Base-by-base conservation (phyloP, 2,113 vertebrate species). In the Emydocephalus ijimae region DNA sequence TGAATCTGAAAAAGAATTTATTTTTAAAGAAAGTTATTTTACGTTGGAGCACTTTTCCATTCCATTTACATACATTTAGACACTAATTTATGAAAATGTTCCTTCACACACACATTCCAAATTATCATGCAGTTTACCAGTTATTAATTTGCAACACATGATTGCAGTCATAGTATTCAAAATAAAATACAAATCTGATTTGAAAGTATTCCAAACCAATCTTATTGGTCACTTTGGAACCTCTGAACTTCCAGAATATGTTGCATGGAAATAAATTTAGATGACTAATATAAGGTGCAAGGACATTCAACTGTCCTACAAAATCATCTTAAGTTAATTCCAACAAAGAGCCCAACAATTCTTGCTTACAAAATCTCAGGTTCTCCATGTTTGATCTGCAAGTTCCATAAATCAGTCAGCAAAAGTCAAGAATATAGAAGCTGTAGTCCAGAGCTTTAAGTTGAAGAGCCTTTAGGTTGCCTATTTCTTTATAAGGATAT, bases 221-320 rank as follows among this genome's bases (percentile, higher is more conserved):
- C 14, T 92, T 93, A 59, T 24, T 6, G 87, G 0, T 5, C 4
- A 0, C 92, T n/a, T 91, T 92, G 94, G 50, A 64, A 0, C 0
- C 91, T 5, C 1, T 11, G 88, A 89, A 95, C 64, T 5, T 91
- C 94, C 95, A 85, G 93, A 81, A 21, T 0, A 91, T 23, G n/a
- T 15, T 93, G 93, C 43, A 87, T 69, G 1, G 0, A 94, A 95
- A 88, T 90, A 29, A 92, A 92, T 52, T 90, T 45, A 87, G 87
- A 94, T 91, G 93, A 92, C 50, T 55, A 34, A 94, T 43, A 57
- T 91, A 95, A 95, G 95, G 95, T 92, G 94, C 94, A 89, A 90
- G 92, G 92, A 86, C 90, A 52, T 0, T 50, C 69, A 85, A 34
- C 50, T 50, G 0, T 23, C 81, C 93, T 5, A 8, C 93, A 0